These are phyloP conservation scores for Caenorhabditis brenneri DNA, from an alignment of 1,140 invertebrate species.

Conservation along the genomic window DNA sequence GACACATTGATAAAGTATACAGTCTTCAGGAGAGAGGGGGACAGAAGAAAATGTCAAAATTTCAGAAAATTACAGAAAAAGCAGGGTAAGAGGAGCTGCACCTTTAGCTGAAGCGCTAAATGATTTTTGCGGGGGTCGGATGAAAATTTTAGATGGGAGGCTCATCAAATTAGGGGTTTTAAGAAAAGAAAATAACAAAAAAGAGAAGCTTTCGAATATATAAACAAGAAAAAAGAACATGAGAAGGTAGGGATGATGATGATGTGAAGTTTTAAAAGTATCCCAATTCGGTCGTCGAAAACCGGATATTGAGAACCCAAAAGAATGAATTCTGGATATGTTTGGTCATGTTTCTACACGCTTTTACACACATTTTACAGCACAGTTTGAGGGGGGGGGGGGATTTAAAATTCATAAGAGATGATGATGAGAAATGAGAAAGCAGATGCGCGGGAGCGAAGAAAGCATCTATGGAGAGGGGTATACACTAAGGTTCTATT, in stretches of 20 bases:
- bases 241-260: neutral
- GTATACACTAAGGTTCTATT: neutral
- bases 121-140: neutral
- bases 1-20: conserved; percentile 27
- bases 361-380: conserved; percentile 20
- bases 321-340: neutral
- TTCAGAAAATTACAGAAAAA: conserved; percentile 1
- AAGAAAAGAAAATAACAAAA: neutral
- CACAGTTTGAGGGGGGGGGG: neutral
- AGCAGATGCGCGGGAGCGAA: neutral
- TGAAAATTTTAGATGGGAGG: conserved; percentile 16
- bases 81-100: neutral
- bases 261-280: neutral
- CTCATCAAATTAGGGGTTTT: neutral
- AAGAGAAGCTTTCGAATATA: conserved; percentile 9
- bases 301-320: neutral
- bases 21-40: neutral
- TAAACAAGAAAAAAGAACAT: conserved; percentile 21
- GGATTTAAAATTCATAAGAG: neutral
- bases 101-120: conserved; percentile 43
- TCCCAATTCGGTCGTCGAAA: neutral
- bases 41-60: neutral
- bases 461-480: conserved; percentile 18
- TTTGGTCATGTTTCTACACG: conserved; percentile 38
- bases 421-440: neutral